These are phyloP conservation scores for Seriola rivoliana DNA, from an alignment of 2,113 vertebrate genomes.

Conservation along the genomic window DNA sequence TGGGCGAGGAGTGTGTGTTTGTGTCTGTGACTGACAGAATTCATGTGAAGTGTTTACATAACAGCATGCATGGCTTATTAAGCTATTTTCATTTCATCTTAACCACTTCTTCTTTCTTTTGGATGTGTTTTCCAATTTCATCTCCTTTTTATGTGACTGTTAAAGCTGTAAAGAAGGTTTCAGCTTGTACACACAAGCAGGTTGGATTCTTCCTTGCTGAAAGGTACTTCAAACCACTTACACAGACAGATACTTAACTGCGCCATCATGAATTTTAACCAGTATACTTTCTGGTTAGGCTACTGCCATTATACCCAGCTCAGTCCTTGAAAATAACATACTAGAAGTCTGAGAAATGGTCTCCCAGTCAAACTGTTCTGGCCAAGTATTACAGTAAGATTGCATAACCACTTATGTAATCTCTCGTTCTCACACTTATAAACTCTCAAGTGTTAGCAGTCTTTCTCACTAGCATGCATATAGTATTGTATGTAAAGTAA, in stretches of 20 bases:
- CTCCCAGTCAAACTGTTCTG: slow-evolving; percentile 14
- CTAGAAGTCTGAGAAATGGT: background rate
- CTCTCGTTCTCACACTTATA: background rate
- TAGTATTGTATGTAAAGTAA: slow-evolving; percentile 29
- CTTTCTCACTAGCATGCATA: background rate
- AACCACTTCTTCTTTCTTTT: background rate
- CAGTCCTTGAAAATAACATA: slow-evolving; percentile 14
- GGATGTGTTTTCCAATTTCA: background rate
- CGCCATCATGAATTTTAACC: slow-evolving; percentile 5
- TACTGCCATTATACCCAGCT: background rate
- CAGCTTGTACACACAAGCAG: background rate
- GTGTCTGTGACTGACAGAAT: slow-evolving; percentile 31
- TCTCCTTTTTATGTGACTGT: background rate
- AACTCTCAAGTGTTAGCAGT: background rate
- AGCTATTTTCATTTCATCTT: background rate
- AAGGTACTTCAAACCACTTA: slow-evolving; percentile 14
- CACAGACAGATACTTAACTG: background rate
- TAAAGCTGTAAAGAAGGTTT: background rate
- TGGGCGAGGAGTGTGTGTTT: slow-evolving; percentile 26
- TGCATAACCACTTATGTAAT: slow-evolving; percentile 45
- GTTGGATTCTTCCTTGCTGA: background rate
- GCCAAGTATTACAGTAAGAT: slow-evolving; percentile 23
- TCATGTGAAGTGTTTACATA: slow-evolving; percentile 43
- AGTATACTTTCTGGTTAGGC: background rate
- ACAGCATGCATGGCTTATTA: background rate